Conservation (phyloP, 2,113 vertebrate genomes). For the Ornithorhynchus anatinus region DNA sequence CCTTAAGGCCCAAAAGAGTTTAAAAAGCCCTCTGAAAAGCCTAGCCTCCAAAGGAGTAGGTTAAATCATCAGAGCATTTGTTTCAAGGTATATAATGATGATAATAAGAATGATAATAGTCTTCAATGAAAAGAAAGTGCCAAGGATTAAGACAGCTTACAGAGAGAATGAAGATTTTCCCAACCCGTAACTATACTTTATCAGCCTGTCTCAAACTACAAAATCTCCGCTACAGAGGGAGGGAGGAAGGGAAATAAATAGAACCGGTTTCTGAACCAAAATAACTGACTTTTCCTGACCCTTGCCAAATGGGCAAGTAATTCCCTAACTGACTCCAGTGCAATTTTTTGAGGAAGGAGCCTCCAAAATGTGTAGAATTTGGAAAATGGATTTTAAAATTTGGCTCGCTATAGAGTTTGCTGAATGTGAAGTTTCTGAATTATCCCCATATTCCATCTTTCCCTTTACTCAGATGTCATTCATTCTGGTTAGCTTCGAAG, state of each 20-base stretch:
- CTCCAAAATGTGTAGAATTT: background rate
- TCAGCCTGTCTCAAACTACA: too few species aligned
- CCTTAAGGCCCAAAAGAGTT: too few species aligned
- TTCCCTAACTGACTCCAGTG: background rate
- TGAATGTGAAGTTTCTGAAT: constrained; percentile 8
- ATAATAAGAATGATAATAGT: too few species aligned
- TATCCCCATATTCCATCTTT: background rate
- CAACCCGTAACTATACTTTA: too few species aligned
- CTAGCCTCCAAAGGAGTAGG: too few species aligned
- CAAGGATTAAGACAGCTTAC: too few species aligned
- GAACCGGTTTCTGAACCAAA: background rate
- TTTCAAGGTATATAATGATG: too few species aligned
- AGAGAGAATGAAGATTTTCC: too few species aligned
- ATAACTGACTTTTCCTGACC: constrained; percentile 1
- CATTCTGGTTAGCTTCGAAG: constrained; percentile 1
- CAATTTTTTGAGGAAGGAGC: background rate
- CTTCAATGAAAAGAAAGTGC: too few species aligned
- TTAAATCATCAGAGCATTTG: too few species aligned
- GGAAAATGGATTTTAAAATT: background rate
- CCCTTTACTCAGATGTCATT: constrained; percentile 1
- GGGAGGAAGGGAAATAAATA: constrained; percentile 3
- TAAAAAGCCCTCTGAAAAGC: too few species aligned
- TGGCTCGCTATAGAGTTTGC: background rate
- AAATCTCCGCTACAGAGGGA: too few species aligned
- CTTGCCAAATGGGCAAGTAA: background rate